Conservation (phyloP, 2,888 invertebrate genomes). For the Cheilosia grossa region DNA sequence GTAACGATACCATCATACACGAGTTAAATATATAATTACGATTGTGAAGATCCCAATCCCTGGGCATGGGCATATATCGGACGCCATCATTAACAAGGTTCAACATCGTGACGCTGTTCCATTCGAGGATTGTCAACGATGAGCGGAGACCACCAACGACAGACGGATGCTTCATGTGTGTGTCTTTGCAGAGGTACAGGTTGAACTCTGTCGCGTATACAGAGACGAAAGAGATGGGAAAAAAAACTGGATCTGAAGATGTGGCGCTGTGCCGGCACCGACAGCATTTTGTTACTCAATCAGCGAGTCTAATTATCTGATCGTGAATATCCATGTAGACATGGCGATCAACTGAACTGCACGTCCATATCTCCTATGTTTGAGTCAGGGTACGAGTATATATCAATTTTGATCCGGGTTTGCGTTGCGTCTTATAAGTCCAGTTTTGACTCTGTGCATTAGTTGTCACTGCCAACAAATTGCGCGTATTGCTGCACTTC, state of each 20-base stretch:
- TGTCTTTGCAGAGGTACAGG: constrained; percentile 20
- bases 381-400: constrained; percentile 23
- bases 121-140: constrained; percentile 56
- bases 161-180: constrained; percentile 27
- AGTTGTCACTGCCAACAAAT: constrained; percentile 37
- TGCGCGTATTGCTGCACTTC: constrained; percentile 37
- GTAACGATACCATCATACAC: neutral
- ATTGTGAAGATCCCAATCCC: constrained; percentile 16
- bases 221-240: neutral
- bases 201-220: constrained; percentile 25
- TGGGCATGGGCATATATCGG: constrained; percentile 3
- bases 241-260: constrained; percentile 47
- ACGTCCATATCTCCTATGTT: too few species aligned
- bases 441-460: constrained; percentile 7
- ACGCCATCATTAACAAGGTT: constrained; percentile 43
- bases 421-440: constrained; percentile 20
- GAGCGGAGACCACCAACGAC: constrained; percentile 59
- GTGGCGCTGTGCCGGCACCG: constrained; percentile 38
- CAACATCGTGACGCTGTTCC: constrained; percentile 50
- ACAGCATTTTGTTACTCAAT: constrained; percentile 61
- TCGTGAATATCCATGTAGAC: constrained; percentile 63
- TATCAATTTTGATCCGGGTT: constrained; percentile 49
- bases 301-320: constrained; percentile 69
- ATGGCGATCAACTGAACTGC: neutral
- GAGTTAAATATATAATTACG: constrained; percentile 31